Base-by-base conservation (phyloP, 2,797 vertebrate species). In the Pangasius macronema region DNA sequence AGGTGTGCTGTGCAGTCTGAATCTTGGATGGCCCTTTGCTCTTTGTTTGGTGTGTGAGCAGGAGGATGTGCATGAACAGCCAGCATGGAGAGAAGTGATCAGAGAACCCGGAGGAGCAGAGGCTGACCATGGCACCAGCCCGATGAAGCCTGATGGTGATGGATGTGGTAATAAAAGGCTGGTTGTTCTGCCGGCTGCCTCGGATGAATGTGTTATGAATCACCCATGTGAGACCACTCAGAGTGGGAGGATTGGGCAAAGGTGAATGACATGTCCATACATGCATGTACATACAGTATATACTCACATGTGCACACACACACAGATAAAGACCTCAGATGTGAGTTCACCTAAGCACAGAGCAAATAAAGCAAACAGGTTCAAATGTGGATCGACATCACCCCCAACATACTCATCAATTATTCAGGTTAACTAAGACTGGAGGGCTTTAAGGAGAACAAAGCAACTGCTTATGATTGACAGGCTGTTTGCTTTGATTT, bases 151-250 rank as follows among this genome's bases (percentile, higher is more conserved):
- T 57, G 95, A 96, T 95, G 90, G 93, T 96, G 96, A 96, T 95
- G 93, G 95, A 96, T 96, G 93, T 92, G 94, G 93, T 95, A 96
- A 96, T 96, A 96, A 95, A 95, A 94, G 93, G 92, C 93, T 95
- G 94, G 95, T 95, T 95, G 95, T 95, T 93, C 94, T 94, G 94
- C 94, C 93, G 94, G 95, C 94, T 95, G 93, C 92, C 91, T 89
- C 92, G 92, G 93, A 96, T 94, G 94, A 94, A 95, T 93, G 93
- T 92, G 91, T 94, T 95, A 95, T 95, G 95, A 95, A 96, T 96
- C 95, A 95, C 94, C 93, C 93, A 84, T 94, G 93, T 94, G 94
- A 93, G 94, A 93, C 92, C 76, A 83, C 90, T 85, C 72, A 85
- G 92, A 93, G 93, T 92, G 89, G 87, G 92, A 93, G 36, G 79